Conservation (phyloP, 2,113 vertebrate genomes). For the Labeo catla region DNA sequence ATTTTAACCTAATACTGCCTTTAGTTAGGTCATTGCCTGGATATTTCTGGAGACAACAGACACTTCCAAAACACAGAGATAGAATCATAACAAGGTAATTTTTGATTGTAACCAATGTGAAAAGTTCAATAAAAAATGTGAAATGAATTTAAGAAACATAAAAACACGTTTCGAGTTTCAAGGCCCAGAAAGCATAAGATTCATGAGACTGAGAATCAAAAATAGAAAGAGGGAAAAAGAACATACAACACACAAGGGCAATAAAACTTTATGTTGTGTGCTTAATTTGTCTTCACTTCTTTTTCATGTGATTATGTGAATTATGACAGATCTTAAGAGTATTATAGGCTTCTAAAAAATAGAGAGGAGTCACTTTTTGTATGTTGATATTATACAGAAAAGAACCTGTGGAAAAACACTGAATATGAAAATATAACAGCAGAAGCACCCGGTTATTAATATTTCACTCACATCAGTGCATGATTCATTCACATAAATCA, state of each 20-base stretch:
- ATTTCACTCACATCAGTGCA: neutral
- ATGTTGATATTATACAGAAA: neutral
- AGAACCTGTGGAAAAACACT: neutral
- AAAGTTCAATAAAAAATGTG: too few species aligned
- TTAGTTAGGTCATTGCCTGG: too few species aligned
- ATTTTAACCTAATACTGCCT: too few species aligned
- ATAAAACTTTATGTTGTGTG: neutral
- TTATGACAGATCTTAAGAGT: neutral
- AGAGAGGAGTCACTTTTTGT: neutral
- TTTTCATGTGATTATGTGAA: neutral
- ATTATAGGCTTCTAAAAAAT: neutral
- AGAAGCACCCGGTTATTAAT: neutral
- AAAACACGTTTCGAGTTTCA: too few species aligned
- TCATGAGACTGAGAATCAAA: too few species aligned
- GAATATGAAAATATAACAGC: neutral
- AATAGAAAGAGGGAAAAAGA: too few species aligned
- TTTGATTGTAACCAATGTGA: too few species aligned
- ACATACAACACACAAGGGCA: neutral
- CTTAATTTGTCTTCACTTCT: neutral
- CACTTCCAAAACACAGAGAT: too few species aligned
- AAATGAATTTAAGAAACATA: too few species aligned
- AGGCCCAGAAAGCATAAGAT: too few species aligned
- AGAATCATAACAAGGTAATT: too few species aligned
- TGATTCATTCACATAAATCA: neutral
- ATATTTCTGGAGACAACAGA: too few species aligned